A percentile compares a stretch with the other conserved stretches of the same genome.
These are phyloP conservation scores for Tenthredo distinguenda DNA, from an alignment of 2,888 invertebrate genomes.

Conservation along the genomic window DNA sequence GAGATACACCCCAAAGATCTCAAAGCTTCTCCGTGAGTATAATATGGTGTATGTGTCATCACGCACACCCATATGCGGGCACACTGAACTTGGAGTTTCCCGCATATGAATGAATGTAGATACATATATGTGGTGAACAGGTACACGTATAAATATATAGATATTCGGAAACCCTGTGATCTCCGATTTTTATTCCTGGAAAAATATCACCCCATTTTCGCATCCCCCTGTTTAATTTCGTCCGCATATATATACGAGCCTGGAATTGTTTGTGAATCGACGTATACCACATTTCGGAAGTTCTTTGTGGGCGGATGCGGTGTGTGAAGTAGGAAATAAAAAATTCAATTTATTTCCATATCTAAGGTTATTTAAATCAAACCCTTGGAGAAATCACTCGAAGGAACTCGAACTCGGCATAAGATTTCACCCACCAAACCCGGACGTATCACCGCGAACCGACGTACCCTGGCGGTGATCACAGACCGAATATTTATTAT, in stretches of 20 bases:
- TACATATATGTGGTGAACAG: neutral
- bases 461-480: conserved; percentile 51
- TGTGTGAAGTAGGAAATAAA: conserved; percentile 28
- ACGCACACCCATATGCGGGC: neutral
- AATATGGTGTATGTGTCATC: neutral
- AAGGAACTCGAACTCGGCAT: conserved; percentile 47
- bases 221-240: too few relatives aligned
- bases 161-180: neutral
- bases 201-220: neutral
- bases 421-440: conserved; percentile 59
- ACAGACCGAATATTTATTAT: conserved; percentile 65
- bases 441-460: conserved; percentile 37
- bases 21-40: neutral
- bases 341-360: conserved; percentile 52
- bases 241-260: neutral
- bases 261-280: conserved; percentile 2
- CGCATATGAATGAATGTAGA: neutral
- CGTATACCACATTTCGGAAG: neutral
- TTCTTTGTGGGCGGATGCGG: neutral
- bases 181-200: neutral
- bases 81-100: neutral
- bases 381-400: conserved; percentile 51
- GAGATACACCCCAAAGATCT: conserved; percentile 45
- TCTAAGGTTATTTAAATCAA: conserved; percentile 52
- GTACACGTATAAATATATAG: neutral